Base-by-base conservation (phyloP, 2,797 vertebrate species). In the Lycodopsis pacificus region DNA sequence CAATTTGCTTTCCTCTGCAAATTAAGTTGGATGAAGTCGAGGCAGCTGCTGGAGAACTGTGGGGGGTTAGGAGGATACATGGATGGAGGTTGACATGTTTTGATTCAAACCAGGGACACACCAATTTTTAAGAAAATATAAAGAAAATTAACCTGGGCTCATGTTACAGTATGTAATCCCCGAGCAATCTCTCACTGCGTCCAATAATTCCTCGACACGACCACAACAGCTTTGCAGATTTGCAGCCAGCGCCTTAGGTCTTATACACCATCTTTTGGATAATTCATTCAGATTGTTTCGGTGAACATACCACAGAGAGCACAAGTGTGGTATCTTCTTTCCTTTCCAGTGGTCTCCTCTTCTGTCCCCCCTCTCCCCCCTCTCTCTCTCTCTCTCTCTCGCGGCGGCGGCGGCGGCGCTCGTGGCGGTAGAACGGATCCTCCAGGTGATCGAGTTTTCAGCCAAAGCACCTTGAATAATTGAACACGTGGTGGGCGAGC, bases 391-490 rank as follows among this genome's bases (percentile, higher is more conserved):
- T n/a, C n/a, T n/a, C 78, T 58, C 62, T 40, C 77, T 12, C 51
- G n/a, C n/a, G n/a, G 25, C 25, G 25, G 27, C 27, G 27, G 10
- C n/a, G 36, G 82, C 76, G 77, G 74, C 38, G 44, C 77, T 87
- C 32, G 54, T 72, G 65, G 79, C 69, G 36, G 85, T 69, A 80
- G 73, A 80, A 87, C 71, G 79, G 87, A 93, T 90, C 89, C 86
- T 89, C 91, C 89, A 93, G 93, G 89, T 87, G 93, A 94, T 93
- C 85, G 66, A 78, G 91, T 95, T 94, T 95, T 93, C 89, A 91
- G 90, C 91, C 93, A 92, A 93, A 93, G 92, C 91, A 89, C 86
- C 89, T 91, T 96, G 88, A 95, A 96, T 95, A 95, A 96, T 96
- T 94, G 82, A 95, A 86, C 69, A 67, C 49, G 73, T 38, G 89